Evolutionary conservation across 2,888 invertebrate species (phyloP), one percentile per base, ranked within the genome.

Genomic region (Acanthoscelides obtectus): DNA sequence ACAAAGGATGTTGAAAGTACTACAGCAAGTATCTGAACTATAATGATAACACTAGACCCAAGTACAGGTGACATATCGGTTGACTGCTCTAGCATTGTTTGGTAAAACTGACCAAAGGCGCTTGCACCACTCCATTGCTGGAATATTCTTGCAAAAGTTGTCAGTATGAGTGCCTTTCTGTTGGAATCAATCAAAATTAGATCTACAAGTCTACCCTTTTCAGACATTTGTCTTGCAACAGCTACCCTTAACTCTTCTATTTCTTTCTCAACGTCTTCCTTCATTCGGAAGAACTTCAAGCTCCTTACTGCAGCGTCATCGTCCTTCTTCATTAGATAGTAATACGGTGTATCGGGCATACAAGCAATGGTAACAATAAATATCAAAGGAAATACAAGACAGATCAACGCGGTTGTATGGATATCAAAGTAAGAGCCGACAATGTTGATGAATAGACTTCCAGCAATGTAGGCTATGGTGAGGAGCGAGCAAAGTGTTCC

Each of bases 161-260:
- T 87, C 71, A 92, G 88, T 79, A 88, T 85, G 79, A 92, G 86
- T 0, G 92, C 92, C 83, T 88, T 88, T 75, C 88, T 87, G 78
- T 89, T 89, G 0, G 87, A 88, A 5, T 86, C 86, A 77, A 88
- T 88, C n/a, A 84, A 84, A 70, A 90, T 79, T 64, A 90, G 81
- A 79, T 90, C 89, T 71, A 83, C 80, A 84, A 88, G 87, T 0
- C 86, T 86, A 20, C 89, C 89, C 4, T 78, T 73, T 74, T 83
- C 82, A 2, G 80, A 80, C 74, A 81, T 79, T 71, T 84, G 83
- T n/a, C 81, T 73, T 19, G 78, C 71, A 0, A 84, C 83, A 72
- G 81, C 82, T 4, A 66, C 67, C 6, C 75, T 75, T 19, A 83
- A 73, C 5, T 72, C 71, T 1, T 65, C 20, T 22, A 83, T 66